These are phyloP conservation scores for Porites divaricata DNA, from an alignment of 92 coral and sea anemone species.

Conservation along the genomic window DNA sequence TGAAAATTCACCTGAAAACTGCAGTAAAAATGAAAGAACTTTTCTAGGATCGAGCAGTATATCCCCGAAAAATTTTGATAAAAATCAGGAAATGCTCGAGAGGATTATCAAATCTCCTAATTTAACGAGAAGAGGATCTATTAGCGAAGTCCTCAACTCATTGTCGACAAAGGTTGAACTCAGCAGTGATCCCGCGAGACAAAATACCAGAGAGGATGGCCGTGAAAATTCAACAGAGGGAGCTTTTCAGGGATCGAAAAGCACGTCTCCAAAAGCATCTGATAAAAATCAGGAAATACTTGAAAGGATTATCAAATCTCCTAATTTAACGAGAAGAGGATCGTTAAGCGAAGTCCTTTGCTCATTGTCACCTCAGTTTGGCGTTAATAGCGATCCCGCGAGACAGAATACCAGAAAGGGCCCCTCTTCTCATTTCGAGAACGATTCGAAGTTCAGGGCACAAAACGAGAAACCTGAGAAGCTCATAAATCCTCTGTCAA, in stretches of 20 bases:
- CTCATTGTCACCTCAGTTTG: background rate
- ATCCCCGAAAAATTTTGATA: background rate
- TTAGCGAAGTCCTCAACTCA: slow-evolving; percentile 14
- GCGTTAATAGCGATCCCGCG: background rate
- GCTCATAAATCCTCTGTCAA: background rate
- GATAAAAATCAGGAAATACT: slow-evolving; percentile 2
- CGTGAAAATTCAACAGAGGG: background rate
- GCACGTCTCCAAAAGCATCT: background rate
- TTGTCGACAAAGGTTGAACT: background rate
- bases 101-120: slow-evolving; percentile 16
- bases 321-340: slow-evolving; percentile 16
- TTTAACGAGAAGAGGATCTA: slow-evolving; percentile 24
- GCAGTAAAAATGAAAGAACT: background rate
- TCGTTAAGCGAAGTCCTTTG: slow-evolving; percentile 22
- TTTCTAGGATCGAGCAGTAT: background rate
- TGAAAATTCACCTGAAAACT: slow-evolving; percentile 2
- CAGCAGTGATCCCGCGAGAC: background rate
- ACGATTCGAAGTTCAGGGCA: background rate
- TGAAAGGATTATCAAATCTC: slow-evolving; percentile 20
- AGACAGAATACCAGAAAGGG: background rate
- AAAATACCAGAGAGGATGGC: background rate
- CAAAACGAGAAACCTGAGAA: background rate
- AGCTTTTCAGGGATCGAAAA: background rate
- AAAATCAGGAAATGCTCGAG: slow-evolving; percentile 12
- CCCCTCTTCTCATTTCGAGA: background rate